Evolutionary conservation across 2,113 vertebrate genomes (phyloP), one percentile per base, ranked within the genome.

Genomic region (Meleagris gallopavo): DNA sequence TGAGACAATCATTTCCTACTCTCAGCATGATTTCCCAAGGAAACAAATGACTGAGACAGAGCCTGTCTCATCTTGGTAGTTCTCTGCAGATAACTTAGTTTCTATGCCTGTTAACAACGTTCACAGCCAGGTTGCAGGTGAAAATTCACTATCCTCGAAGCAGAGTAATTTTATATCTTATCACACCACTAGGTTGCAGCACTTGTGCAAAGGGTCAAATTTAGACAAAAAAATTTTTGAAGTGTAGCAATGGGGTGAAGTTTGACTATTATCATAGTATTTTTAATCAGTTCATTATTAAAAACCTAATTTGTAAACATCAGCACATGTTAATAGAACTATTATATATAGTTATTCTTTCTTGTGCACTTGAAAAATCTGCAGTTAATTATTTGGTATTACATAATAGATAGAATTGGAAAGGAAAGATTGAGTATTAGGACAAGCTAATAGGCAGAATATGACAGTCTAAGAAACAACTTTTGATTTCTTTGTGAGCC

Each of bases 171-270:
- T 95, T 79, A 70, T 96, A 71, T 89, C 73, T 78, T 43, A 13
- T 57, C 38, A 10, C 50, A 87, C 98, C 97, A 93, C 97, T 97
- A 97, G 97, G 97, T 85, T 93, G 97, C 97, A 98, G 96, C 91
- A 97, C 36, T 74, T 52, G 36, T 41, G 57, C 27, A 58, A 15
- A 36, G 62, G 86, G 91, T 72, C 78, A 75, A 69, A 11, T 43
- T 79, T 86, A 64, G 15, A 17, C 19, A 71, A 29, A 20, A 34
- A 54, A 58, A 66, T 1, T 73, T 46, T 87, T 97, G 92, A 93
- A 89, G 66, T 80, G 73, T 86, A 94, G 25, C n/a, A 89, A 54
- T 70, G 34, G 32, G 27, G 13, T 43, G 70, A 81, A 41, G 19
- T 16, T 55, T 83, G 54, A 45, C 22, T 70, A 3, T 78, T 73